phyloP scores from a whole-genome alignment of 2,797 vertebrate species.

The Sebastes vulpes region DNA sequence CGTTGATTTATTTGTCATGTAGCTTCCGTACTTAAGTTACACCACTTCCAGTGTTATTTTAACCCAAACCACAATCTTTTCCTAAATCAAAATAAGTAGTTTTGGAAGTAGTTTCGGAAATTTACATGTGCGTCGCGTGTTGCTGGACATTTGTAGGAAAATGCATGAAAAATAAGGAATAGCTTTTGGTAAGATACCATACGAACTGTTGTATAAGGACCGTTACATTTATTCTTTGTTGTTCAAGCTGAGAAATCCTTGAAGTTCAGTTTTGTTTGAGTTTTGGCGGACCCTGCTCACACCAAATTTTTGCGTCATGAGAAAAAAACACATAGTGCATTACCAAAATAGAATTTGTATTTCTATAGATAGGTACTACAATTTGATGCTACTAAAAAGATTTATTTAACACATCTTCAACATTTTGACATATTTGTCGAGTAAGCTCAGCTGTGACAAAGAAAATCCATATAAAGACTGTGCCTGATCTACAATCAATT shows the following conservation, averaged over 20 bases:
- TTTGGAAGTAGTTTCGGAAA: no score
- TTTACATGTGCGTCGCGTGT: rapidly evolving
- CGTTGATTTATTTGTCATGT: no score
- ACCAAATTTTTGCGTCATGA: neutral
- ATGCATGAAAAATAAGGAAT: no score
- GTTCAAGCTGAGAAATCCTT: neutral
- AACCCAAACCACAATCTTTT: no score
- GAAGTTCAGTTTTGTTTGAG: neutral
- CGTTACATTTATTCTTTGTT: neutral
- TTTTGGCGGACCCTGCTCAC: neutral
- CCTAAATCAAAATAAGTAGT: no score
- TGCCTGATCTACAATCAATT: neutral
- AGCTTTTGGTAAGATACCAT: no score
- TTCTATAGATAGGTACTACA: neutral
- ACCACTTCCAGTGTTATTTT: no score
- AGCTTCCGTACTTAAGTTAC: no score
- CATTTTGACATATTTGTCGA: neutral
- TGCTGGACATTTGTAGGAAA: no score
- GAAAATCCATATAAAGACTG: neutral
- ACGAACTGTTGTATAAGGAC: neutral
- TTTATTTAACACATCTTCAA: neutral
- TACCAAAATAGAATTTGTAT: neutral
- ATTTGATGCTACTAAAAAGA: neutral
- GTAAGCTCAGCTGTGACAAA: neutral
- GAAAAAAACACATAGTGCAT: neutral